Conservation (phyloP, 35 echinoderm and acorn worm genomes). For the Heliocidaris tuberculata region DNA sequence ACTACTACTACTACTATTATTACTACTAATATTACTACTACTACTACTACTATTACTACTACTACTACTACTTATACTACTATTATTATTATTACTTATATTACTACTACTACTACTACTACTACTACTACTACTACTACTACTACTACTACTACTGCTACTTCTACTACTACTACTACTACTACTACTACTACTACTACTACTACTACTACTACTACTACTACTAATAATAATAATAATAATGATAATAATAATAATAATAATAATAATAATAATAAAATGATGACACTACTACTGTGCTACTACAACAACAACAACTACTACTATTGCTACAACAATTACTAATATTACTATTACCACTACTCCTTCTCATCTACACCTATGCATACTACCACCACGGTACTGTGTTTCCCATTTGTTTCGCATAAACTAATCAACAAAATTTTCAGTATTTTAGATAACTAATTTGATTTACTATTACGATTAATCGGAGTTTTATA, state of each 20-base stretch:
- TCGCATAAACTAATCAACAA: too few relatives aligned
- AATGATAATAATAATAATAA: too few relatives aligned
- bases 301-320: background rate
- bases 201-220: background rate
- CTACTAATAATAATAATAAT: background rate
- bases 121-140: conserved; percentile 22
- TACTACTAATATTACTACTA: too few relatives aligned
- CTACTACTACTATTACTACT: too few relatives aligned
- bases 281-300: background rate
- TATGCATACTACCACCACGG: background rate
- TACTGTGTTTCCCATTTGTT: too few relatives aligned
- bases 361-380: background rate
- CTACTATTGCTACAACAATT: background rate
- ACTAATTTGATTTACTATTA: too few relatives aligned
- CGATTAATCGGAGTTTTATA: too few relatives aligned
- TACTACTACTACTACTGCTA: conserved; percentile 39
- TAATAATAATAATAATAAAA: too few relatives aligned
- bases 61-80: too few relatives aligned
- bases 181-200: conserved; percentile 1
- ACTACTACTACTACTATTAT: too few relatives aligned
- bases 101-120: background rate
- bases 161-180: background rate
- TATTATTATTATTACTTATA: conserved; percentile 11
- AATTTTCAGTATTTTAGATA: too few relatives aligned
- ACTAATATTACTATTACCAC: background rate